These are phyloP conservation scores for Drosophila yakuba DNA, from an alignment of 1,140 invertebrate genomes.

Conservation along the genomic window DNA sequence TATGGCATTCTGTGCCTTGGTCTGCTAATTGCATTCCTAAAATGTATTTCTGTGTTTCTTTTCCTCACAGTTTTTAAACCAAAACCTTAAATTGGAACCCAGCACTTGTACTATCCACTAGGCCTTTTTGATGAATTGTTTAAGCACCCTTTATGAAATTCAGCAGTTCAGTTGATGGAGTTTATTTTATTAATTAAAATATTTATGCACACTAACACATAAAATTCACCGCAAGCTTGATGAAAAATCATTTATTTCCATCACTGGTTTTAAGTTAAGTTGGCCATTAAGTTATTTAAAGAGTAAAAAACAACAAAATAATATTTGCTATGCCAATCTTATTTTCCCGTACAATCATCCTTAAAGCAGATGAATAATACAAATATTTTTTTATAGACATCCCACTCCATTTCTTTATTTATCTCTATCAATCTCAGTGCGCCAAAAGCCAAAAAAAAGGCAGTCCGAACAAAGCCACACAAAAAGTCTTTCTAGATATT, in stretches of 20 bases:
- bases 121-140: too few relatives aligned
- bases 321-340: not conserved
- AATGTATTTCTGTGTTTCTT: not conserved
- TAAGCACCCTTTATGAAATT: not conserved
- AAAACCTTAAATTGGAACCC: too few relatives aligned
- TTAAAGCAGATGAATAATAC: not conserved
- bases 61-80: too few relatives aligned
- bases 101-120: not conserved
- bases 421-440: slow-evolving; percentile 21
- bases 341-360: not conserved
- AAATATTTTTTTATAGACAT: not conserved
- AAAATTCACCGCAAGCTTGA: not conserved
- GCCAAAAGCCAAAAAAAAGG: slow-evolving; percentile 13
- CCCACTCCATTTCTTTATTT: slow-evolving; percentile 10
- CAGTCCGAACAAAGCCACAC: slow-evolving; percentile 11
- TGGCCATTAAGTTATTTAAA: not conserved
- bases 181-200: not conserved
- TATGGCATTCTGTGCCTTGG: too few relatives aligned
- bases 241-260: not conserved
- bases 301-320: not conserved
- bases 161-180: not conserved
- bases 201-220: too few relatives aligned
- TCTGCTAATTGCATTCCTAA: too few relatives aligned
- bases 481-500: slow-evolving; percentile 47
- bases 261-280: too few relatives aligned